Evolutionary conservation across 1,140 invertebrate genomes (phyloP), one percentile per base, ranked within the genome.

Genomic region (Drosophila kepulauana): DNA sequence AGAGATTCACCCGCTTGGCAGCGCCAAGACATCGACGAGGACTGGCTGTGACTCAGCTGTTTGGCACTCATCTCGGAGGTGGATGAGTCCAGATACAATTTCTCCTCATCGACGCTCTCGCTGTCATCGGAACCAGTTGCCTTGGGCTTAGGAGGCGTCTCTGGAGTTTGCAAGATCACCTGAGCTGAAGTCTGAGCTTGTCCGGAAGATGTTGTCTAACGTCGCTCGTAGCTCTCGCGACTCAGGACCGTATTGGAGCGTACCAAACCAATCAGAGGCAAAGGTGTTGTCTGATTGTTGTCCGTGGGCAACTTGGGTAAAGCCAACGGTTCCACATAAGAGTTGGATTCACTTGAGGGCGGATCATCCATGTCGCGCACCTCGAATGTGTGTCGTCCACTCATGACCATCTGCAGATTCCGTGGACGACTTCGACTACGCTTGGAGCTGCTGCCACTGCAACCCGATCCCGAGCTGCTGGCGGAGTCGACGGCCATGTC

Each of bases 1-100:
- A 96, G 94, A 0, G 95, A 95, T 79, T 96, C 95, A 0, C 95
- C 95, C 0, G 92, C 93, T 67, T 94, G 94, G 0, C 94, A 94
- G 5, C 62, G 82, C 93, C 95, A 95, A 52, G 91, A 93, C 46
- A 75, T 63, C 6, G 77, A 94, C 92, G 56, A 93, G 92, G 62
- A 93, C 91, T 77, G 94, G 92, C 45, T 94, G 91, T 93, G 51
- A 91, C 91, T 93, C 79, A 94, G 93, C 57, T 92, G 67, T 74
- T 91, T 92, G 64, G 75, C 70, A 73, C 81, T 85, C 68, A 92
- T 92, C 71, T 92, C 91, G 11, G 91, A 92, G 20, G 86, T 91
- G 48, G 90, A 92, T 11, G 90, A 88, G 62, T 93, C 92, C 61
- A 91, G 57, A 41, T 82, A 91, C 1, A 92, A 68, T 62, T 93